Conservation (phyloP, 2,113 vertebrate genomes). For the Periophthalmus modestus region DNA sequence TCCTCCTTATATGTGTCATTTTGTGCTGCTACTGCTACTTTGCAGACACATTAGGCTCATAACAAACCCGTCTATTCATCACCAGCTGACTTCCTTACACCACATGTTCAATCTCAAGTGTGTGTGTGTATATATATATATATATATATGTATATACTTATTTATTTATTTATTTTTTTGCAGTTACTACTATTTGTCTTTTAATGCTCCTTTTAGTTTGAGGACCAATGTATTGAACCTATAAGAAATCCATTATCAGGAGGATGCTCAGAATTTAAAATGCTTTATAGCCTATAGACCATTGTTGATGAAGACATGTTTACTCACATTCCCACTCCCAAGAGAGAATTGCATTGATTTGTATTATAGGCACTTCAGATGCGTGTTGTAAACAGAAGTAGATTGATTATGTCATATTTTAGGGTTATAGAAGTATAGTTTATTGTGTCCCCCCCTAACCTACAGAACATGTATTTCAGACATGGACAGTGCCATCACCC, state of each 20-base stretch:
- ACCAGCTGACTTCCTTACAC: conserved; percentile 28
- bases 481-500: conserved; percentile 97
- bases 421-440: not conserved
- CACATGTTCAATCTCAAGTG: conserved; percentile 51
- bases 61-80: conserved; percentile 66
- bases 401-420: not conserved
- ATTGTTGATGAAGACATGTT: not conserved
- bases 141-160: too few relatives aligned
- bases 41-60: conserved; percentile 56
- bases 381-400: not conserved
- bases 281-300: not conserved
- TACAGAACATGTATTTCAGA: conserved; percentile 64
- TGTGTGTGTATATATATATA: too few relatives aligned
- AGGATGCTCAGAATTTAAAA: too few relatives aligned
- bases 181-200: not conserved
- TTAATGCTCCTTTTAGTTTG: too few relatives aligned
- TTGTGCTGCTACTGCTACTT: conserved; percentile 40
- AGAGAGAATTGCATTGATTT: not conserved
- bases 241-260: not conserved
- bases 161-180: too few relatives aligned
- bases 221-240: not conserved
- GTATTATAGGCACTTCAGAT: not conserved
- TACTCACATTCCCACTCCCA: not conserved
- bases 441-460: not conserved
- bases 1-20: conserved; percentile 53